Evolutionary conservation across 2,113 vertebrate species (phyloP).

Genomic region (Halcyon senegalensis): DNA sequence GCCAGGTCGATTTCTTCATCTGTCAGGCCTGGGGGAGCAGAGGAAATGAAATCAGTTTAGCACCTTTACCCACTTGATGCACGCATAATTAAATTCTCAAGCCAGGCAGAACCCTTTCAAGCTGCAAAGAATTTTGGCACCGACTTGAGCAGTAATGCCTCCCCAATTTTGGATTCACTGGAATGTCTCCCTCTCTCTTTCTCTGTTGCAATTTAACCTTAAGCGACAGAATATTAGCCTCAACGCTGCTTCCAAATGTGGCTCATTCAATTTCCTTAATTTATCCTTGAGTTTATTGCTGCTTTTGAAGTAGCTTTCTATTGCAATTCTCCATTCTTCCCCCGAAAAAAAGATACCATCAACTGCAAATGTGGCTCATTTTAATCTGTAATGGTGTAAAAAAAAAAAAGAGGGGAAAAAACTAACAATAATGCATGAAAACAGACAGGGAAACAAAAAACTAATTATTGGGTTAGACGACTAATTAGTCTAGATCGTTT

Average conservation of each 20-base stretch:
- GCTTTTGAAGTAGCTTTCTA: constrained; percentile 81
- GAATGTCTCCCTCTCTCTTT: constrained; percentile 68
- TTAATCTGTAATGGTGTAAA: constrained; percentile 85
- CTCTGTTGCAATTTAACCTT: constrained; percentile 84
- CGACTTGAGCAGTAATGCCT: constrained; percentile 47
- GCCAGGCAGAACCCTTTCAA: constrained; percentile 19
- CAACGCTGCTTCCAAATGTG: constrained; percentile 82
- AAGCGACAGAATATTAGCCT: constrained; percentile 86
- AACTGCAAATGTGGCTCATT: constrained; percentile 86
- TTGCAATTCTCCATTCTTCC: constrained; percentile 83
- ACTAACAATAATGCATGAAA: constrained; percentile 87
- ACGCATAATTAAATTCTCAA: constrained; percentile 19
- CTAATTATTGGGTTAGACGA: constrained; percentile 88
- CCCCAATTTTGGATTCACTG: constrained; percentile 67
- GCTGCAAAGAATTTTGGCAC: constrained; percentile 58
- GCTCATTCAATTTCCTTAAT: constrained; percentile 90
- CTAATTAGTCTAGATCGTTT: constrained; percentile 88
- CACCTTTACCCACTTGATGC: constrained; percentile 50
- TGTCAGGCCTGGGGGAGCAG: constrained; percentile 85
- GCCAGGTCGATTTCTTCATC: constrained; percentile 94
- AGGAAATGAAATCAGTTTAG: constrained; percentile 67
- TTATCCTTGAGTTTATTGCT: constrained; percentile 88
- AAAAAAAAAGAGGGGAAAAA: constrained; percentile 79
- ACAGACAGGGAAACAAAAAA: constrained; percentile 87
- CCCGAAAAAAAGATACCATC: constrained; percentile 83